Conservation (phyloP, 2,888 invertebrate species). For the Frankliniella intonsa region DNA sequence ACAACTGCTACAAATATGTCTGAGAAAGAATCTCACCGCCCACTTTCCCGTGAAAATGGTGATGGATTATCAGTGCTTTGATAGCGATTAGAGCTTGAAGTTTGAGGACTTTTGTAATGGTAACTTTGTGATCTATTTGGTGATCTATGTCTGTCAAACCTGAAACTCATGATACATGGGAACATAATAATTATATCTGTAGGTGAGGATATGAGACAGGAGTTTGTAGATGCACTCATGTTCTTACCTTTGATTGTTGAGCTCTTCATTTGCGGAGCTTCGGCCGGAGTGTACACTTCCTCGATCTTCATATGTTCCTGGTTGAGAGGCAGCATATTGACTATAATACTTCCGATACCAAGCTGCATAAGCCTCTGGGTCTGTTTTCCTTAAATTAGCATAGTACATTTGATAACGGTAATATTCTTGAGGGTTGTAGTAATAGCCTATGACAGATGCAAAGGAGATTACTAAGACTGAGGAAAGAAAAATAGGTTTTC, state of each 20-base stretch:
- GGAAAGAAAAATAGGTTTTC: slow-evolving; percentile 33
- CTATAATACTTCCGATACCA: slow-evolving; percentile 65
- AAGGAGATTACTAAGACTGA: slow-evolving; percentile 34
- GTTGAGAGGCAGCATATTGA: slow-evolving; percentile 35
- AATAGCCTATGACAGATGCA: slow-evolving; percentile 40
- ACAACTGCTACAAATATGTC: not conserved
- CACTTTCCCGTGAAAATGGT: slow-evolving; percentile 21
- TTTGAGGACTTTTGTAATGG: slow-evolving; percentile 10
- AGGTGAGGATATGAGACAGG: too few species aligned
- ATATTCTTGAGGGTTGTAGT: slow-evolving; percentile 56
- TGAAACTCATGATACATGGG: not conserved
- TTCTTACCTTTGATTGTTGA: not conserved
- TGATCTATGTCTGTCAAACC: slow-evolving; percentile 28
- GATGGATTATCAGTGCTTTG: slow-evolving; percentile 22
- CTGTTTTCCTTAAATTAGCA: slow-evolving; percentile 68
- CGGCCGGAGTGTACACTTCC: slow-evolving; percentile 79
- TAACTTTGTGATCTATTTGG: not conserved
- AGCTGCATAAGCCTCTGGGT: slow-evolving; percentile 74
- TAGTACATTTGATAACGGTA: slow-evolving; percentile 62
- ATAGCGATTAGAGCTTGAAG: slow-evolving; percentile 11
- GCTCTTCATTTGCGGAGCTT: slow-evolving; percentile 66
- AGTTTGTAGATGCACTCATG: not conserved
- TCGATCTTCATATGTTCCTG: slow-evolving; percentile 56
- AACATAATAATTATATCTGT: too few species aligned
- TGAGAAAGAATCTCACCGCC: not conserved